phyloP scores from a whole-genome alignment of 2,888 invertebrate genomes.

The Callosobruchus maculatus region DNA sequence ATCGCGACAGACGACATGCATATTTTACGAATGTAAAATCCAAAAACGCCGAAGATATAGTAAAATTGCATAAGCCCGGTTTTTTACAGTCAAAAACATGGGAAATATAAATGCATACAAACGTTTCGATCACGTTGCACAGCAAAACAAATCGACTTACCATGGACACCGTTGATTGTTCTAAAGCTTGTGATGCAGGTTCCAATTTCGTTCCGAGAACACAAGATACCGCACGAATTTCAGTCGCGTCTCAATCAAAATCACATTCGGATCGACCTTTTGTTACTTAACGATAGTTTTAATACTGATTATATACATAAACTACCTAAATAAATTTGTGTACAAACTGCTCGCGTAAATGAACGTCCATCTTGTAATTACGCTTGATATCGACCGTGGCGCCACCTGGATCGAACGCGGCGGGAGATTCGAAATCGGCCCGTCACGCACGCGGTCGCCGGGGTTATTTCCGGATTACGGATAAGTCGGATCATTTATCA shows the following conservation, averaged over 20 bases:
- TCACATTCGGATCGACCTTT: conserved; percentile 30
- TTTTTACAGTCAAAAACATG: not conserved
- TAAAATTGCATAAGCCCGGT: conserved; percentile 9
- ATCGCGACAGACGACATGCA: conserved; percentile 34
- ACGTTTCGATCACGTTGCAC: conserved; percentile 18
- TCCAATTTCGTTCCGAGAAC: conserved; percentile 20
- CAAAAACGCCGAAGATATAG: not conserved
- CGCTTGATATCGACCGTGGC: conserved; percentile 44
- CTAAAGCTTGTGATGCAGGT: not conserved
- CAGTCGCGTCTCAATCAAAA: conserved; percentile 14
- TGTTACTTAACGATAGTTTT: conserved; percentile 32
- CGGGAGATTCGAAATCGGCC: conserved; percentile 4
- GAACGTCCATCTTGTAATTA: conserved; percentile 52
- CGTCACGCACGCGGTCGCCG: not conserved
- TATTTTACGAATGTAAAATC: not conserved
- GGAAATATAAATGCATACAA: not conserved
- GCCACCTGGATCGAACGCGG: conserved; percentile 25
- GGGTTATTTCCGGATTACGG: not conserved
- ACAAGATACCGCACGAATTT: conserved; percentile 1
- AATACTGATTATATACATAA: conserved; percentile 36
- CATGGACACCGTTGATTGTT: conserved; percentile 47
- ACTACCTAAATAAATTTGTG: conserved; percentile 45
- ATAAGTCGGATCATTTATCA: not conserved
- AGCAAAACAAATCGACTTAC: conserved; percentile 44
- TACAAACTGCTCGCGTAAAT: conserved; percentile 49